These are phyloP conservation scores for Myotis pilosus DNA, from an alignment of 2,797 vertebrate species.

Conservation along the genomic window DNA sequence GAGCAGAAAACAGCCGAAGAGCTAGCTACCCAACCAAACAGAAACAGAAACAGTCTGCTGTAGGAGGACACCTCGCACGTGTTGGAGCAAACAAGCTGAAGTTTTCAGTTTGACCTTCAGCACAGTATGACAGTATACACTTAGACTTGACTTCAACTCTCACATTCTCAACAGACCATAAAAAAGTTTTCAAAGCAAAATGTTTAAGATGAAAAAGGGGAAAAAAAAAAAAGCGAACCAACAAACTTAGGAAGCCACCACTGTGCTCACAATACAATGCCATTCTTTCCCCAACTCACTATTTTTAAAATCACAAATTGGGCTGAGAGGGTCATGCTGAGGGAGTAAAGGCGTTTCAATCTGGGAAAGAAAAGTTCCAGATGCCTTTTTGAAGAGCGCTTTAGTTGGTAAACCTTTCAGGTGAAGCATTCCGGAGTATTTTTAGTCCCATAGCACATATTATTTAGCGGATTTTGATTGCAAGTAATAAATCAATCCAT, in stretches of 20 bases:
- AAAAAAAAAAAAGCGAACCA: not conserved
- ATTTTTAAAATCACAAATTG: not conserved
- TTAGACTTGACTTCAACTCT: not conserved
- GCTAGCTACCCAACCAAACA: not conserved
- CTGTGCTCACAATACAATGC: not conserved
- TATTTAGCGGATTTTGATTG: not conserved
- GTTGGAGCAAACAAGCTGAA: not conserved
- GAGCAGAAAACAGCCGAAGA: not conserved
- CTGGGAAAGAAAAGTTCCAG: not conserved
- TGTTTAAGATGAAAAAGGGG: not conserved
- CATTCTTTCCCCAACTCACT: not conserved
- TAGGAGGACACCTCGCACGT: not conserved
- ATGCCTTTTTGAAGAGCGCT: not conserved
- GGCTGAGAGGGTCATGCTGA: not conserved
- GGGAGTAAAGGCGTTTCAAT: not conserved
- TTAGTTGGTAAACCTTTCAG: not conserved
- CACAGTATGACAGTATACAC: not conserved
- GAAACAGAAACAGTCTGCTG: not conserved
- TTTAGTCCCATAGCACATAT: not conserved
- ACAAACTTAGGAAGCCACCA: not conserved
- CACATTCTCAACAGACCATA: not conserved
- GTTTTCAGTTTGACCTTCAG: not conserved
- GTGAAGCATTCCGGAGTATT: not conserved
- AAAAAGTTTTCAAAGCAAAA: not conserved
- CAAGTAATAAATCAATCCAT: not conserved